phyloP scores from a whole-genome alignment of 2,888 invertebrate species.

The Hypomecis atomaria region DNA sequence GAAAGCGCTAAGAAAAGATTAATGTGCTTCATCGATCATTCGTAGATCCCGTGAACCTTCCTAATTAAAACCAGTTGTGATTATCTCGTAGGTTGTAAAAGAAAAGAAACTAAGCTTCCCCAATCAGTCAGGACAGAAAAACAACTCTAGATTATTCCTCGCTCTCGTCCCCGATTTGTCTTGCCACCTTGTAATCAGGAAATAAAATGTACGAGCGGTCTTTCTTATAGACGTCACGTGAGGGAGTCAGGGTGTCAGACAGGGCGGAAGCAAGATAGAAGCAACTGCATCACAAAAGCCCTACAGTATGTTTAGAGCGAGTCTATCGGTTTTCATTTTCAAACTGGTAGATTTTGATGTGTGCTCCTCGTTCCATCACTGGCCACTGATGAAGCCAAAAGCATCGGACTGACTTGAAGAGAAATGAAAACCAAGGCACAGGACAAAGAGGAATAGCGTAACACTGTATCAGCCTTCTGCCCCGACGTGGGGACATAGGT shows the following conservation, averaged over 20 bases:
- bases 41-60: neutral
- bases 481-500: no score
- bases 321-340: no score
- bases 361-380: no score
- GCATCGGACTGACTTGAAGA: no score
- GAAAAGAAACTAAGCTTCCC: slow-evolving; percentile 18
- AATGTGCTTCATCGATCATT: neutral
- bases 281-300: no score
- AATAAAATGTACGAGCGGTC: slow-evolving; percentile 63
- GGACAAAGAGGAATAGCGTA: no score
- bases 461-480: no score
- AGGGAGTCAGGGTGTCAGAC: neutral
- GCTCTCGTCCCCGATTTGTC: slow-evolving; percentile 64
- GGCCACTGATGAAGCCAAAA: no score
- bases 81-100: slow-evolving; percentile 14
- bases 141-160: slow-evolving; percentile 40
- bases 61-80: slow-evolving; percentile 14
- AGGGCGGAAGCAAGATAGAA: slow-evolving; percentile 1
- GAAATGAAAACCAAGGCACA: no score
- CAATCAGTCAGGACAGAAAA: slow-evolving; percentile 30
- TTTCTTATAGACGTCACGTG: slow-evolving; percentile 46
- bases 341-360: no score
- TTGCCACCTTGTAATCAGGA: slow-evolving; percentile 65
- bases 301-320: no score
- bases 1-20: neutral